These are phyloP conservation scores for Peromyscus attwateri DNA, from an alignment of 2,797 vertebrate genomes.

Conservation along the genomic window DNA sequence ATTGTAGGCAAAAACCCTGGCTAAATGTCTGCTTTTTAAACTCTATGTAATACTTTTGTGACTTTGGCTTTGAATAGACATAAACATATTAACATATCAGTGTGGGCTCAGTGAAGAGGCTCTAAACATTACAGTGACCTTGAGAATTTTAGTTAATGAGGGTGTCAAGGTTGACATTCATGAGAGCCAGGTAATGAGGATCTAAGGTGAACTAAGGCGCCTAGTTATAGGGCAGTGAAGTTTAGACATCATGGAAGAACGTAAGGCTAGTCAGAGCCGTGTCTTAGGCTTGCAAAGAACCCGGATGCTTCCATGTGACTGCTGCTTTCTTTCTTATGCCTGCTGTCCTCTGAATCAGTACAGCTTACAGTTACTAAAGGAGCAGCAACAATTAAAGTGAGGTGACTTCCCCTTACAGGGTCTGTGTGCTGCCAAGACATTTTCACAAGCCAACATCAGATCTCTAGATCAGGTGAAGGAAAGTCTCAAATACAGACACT, in stretches of 20 bases:
- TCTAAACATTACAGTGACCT: background rate
- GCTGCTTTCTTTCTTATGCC: background rate
- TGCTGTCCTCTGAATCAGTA: background rate
- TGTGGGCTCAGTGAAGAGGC: background rate
- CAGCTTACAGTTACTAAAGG: background rate
- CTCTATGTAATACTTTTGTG: background rate
- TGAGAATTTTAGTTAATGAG: slow-evolving; percentile 7
- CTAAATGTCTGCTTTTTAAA: background rate
- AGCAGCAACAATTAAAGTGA: slow-evolving; percentile 1
- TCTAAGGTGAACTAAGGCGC: slow-evolving; percentile 17
- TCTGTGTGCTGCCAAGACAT: background rate
- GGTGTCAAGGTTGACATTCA: background rate
- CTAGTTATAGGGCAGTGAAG: background rate
- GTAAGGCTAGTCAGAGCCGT: background rate
- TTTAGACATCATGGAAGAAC: background rate
- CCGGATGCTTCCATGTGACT: background rate
- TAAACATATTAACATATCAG: background rate
- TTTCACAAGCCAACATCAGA: slow-evolving; percentile 25
- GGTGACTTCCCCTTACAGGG: background rate
- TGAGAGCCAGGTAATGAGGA: background rate
- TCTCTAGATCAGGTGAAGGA: background rate
- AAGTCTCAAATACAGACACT: background rate
- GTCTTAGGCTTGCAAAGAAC: background rate
- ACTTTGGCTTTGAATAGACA: background rate
- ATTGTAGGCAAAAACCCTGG: background rate